These are phyloP conservation scores for Calonectris borealis DNA, from an alignment of 2,113 vertebrate species.

Conservation along the genomic window DNA sequence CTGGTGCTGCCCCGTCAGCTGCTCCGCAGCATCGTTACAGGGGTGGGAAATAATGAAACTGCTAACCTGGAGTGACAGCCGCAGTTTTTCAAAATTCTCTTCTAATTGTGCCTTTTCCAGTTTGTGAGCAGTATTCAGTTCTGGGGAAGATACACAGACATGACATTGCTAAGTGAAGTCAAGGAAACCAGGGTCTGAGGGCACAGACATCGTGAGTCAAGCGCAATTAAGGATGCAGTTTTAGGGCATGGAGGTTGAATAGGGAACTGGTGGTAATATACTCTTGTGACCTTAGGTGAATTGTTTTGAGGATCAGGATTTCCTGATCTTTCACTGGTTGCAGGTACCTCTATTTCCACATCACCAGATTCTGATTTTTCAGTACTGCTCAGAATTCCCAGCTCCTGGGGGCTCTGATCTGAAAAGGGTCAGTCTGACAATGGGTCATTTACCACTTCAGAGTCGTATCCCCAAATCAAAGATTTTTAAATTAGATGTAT, in stretches of 20 bases:
- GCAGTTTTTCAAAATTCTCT: constrained; percentile 90
- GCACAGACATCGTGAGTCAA: rapidly evolving
- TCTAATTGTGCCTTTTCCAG: constrained; percentile 89
- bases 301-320: not conserved
- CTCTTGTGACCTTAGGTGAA: not conserved
- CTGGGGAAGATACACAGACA: constrained; percentile 69
- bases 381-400: not conserved
- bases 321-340: not conserved
- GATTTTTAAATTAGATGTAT: not conserved
- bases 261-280: not conserved
- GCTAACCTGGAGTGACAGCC: constrained; percentile 90
- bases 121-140: constrained; percentile 86
- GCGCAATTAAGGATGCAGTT: rapidly evolving
- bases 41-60: not conserved
- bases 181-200: not conserved
- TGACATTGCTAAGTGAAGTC: not conserved
- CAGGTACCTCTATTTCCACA: not conserved
- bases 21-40: not conserved
- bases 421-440: not conserved
- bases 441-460: not conserved
- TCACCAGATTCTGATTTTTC: not conserved
- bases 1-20: not conserved
- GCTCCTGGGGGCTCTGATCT: not conserved
- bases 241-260: not conserved
- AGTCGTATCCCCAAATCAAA: not conserved